phyloP scores from a whole-genome alignment of 2,113 vertebrate species.

The Aspiorhynchus laticeps region DNA sequence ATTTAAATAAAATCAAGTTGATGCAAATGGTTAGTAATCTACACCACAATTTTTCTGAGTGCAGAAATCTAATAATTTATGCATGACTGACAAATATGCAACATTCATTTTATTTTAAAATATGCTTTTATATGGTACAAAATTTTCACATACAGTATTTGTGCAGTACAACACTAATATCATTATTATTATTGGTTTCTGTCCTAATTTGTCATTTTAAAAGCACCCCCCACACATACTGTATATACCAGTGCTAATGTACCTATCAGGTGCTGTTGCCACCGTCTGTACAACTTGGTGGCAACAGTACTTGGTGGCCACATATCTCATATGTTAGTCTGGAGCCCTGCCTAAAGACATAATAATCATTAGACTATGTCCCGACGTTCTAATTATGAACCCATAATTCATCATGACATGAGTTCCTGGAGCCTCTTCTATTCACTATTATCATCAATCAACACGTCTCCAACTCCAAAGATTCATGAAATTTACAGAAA shows the following conservation, averaged over 20 bases:
- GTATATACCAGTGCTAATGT: neutral
- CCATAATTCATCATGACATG: neutral
- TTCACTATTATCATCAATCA: neutral
- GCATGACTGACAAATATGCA: no score
- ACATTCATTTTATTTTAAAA: no score
- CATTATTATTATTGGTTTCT: no score
- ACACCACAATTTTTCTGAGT: no score
- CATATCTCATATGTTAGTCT: neutral
- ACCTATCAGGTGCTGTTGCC: neutral
- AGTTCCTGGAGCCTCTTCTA: neutral
- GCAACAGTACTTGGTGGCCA: neutral
- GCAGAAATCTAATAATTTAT: no score
- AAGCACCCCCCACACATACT: no score
- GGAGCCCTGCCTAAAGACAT: constrained; percentile 7
- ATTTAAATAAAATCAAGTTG: no score
- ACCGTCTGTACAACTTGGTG: neutral
- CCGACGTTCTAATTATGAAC: constrained; percentile 3
- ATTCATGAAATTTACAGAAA: neutral
- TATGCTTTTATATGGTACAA: no score
- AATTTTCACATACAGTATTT: no score
- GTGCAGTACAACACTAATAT: no score
- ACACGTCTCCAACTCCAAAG: neutral
- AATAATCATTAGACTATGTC: neutral
- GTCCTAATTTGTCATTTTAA: no score
- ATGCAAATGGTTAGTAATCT: no score